Evolutionary conservation across 2,888 invertebrate genomes (phyloP), one percentile per base, ranked within the genome.

Genomic region (Ditula angustiorana): DNA sequence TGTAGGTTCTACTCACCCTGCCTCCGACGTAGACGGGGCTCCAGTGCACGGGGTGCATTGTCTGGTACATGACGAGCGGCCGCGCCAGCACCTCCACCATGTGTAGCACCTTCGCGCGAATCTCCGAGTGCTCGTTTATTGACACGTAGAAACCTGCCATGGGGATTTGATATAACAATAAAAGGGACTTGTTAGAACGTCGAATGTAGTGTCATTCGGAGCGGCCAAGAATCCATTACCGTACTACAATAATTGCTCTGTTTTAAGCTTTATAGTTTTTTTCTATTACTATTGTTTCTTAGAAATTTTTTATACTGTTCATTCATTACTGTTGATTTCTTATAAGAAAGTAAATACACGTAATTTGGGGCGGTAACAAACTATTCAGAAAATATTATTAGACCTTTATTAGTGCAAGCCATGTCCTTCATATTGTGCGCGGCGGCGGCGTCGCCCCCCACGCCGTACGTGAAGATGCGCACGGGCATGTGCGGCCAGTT

Each of bases 361-460:
- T n/a, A n/a, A n/a, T n/a, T n/a, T n/a, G n/a, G n/a, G n/a, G n/a
- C n/a, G n/a, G n/a, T n/a, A n/a, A n/a, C n/a, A n/a, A n/a, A n/a
- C n/a, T n/a, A n/a, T n/a, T n/a, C n/a, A n/a, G n/a, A n/a, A n/a
- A n/a, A n/a, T n/a, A n/a, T n/a, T n/a, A n/a, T n/a, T n/a, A n/a
- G n/a, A 96, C 99, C 99, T 95, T 99, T 98, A 88, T 99, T 99
- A 56, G 95, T 95, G 90, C 99, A 99, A 5, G 99, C 99, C 96
- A 99, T 99, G 92, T 96, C 97, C 79, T 96, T 95, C 85, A 99
- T 96, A 81, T 97, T 97, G 66, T 95, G 95, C 23, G 96, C 95
- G 74, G 98, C 96, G 50, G 97, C 95, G 2, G 98, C 97, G 84
- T 99, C 99, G 63, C 97, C 96, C 0, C 99, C 99, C 47, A 99